Evolutionary conservation across 2,113 vertebrate genomes (phyloP), one percentile per base, ranked within the genome.

Genomic region (Lampris incognitus): DNA sequence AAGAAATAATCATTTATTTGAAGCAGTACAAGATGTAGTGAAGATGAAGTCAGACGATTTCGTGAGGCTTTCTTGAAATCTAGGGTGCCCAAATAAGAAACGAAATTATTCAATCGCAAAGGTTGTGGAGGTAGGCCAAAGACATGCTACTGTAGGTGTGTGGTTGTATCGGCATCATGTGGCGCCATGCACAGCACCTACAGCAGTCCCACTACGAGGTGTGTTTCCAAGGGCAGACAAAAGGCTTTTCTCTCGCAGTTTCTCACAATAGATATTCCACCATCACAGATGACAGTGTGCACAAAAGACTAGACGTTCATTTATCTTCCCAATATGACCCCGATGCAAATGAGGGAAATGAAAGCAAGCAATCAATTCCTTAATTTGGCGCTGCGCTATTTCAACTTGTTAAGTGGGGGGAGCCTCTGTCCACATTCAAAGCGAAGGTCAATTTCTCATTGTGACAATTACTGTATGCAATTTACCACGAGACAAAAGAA

Each of bases 341-440:
- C 51, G 76, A 91, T 91, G 89, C 85, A 90, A 88, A 92, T 85
- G 87, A 85, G 85, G 63, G n/a, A 82, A 83, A 87, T 82, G 68
- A 86, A 89, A 87, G 85, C 88, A 82, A 82, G 84, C 87, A 88
- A 90, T 92, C 91, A 87, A 78, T 87, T 80, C 81, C 69, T 81
- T 88, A 86, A 92, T 90, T 88, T 85, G 84, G 85, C 89, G 24
- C 88, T 85, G 84, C 2, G 82, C 81, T 82, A 69, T 84, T 86
- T 77, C 62, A 78, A 83, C 91, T 76, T 78, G 87, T 89, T 86
- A 86, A 79, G 72, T 24, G 24, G 24, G 24, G 24, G 78, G 81
- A 55, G 74, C 49, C 75, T 73, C 69, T 54, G 82, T 82, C 82
- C 60, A 62, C 73, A 89, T 87, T 90, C 24, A 89, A 84, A 85